Evolutionary conservation across 2,113 vertebrate species (phyloP).

Genomic region (Chelonoidis abingdonii): DNA sequence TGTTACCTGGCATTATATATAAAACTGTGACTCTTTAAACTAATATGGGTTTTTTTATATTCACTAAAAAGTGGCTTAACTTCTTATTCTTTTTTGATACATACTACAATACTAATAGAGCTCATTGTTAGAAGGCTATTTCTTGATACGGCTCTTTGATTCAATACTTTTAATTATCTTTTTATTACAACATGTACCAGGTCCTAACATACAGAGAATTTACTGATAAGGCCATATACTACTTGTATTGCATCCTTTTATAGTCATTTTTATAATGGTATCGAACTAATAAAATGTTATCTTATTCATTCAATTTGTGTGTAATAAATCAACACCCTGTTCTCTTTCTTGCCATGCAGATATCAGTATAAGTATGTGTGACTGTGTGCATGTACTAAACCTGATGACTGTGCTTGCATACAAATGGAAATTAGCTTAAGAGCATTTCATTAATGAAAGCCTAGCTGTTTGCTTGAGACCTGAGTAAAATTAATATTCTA

Average conservation of each 20-base stretch:
- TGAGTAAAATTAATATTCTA: conserved; percentile 76
- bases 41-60: conserved; percentile 43
- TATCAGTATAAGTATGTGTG: conserved; percentile 54
- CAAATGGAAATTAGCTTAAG: conserved; percentile 81
- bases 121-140: conserved; percentile 61
- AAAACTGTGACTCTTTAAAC: not conserved
- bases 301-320: conserved; percentile 82
- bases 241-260: conserved; percentile 77
- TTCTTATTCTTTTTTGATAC: conserved; percentile 33
- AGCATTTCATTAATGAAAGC: conserved; percentile 80
- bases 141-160: conserved; percentile 71
- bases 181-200: conserved; percentile 74
- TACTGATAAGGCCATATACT: conserved; percentile 77
- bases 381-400: conserved; percentile 71
- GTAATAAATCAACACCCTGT: conserved; percentile 81
- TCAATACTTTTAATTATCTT: conserved; percentile 81
- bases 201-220: conserved; percentile 77
- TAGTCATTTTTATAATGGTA: conserved; percentile 81
- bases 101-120: conserved; percentile 31
- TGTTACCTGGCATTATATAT: not conserved
- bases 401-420: conserved; percentile 78
- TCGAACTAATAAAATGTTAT: conserved; percentile 85
- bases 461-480: conserved; percentile 69
- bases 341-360: conserved; percentile 69
- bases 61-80: conserved; percentile 11